Base-by-base conservation (phyloP, 2,888 invertebrate species). In the Falcaria lacertinaria region DNA sequence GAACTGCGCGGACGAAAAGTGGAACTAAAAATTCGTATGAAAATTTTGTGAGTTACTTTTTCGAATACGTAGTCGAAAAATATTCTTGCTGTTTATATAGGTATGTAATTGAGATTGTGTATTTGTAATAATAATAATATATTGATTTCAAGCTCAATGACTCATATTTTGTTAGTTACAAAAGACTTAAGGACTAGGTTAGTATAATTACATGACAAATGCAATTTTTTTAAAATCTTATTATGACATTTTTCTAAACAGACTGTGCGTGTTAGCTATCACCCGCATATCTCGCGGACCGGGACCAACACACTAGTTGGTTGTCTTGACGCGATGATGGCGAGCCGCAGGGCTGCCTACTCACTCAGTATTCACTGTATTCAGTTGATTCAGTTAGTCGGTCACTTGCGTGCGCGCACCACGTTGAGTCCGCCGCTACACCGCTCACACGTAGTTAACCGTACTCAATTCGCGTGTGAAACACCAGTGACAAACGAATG, bases 381-480 rank as follows among this genome's bases (percentile, higher is more conserved):
- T 42, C 42, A 28, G 42, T 25, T 28, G 22, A 34, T 38, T 28
- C 43, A 43, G 37, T 39, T 22, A 39, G 14, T 40, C 43, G 40
- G 45, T 51, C 28, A 62, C 61, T 65, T 57, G 61, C 50, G 59
- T 45, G 48, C 54, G 55, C 53, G 58, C 55, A 33, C 39, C 45
- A 54, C 46, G 51, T 55, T 49, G 49, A 58, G 57, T 52, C 43
- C 47, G 54, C 42, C 47, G 40, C 46, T 44, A 50, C 48, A 53
- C 47, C 56, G 52, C 57, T 59, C 60, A 39, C 42, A 47, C 40
- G 19, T 13, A 33, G 33, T 17, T 15, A 37, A 39, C 15, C 52
- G 70, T 70, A 72, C 34, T 44, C 41, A 50, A 69, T 69, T 54
- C 64, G 69, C 74, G 63, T 43, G 44, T 52, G 54, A 43, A 64